Evolutionary conservation across 1,140 invertebrate species (phyloP).

Genomic region (Diorhabda carinulata): DNA sequence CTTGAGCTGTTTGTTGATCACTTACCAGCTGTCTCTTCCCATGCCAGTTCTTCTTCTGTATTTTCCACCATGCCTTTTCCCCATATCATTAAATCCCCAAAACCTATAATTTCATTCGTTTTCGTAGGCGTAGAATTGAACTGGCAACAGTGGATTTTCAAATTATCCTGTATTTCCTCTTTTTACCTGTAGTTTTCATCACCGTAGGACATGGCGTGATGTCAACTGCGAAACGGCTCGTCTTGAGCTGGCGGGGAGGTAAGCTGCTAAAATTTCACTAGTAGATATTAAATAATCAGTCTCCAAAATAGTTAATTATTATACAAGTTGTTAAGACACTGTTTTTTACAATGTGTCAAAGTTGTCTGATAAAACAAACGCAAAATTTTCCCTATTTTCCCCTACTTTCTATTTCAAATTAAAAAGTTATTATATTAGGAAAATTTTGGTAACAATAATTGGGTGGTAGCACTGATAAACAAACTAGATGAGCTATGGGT

Average conservation of each 20-base stretch:
- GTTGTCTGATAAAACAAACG: no score
- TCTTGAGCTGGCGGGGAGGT: slow-evolving; percentile 59
- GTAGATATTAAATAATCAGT: no score
- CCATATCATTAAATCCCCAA: neutral
- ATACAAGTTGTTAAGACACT: no score
- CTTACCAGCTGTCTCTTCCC: neutral
- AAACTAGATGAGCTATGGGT: no score
- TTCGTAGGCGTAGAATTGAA: neutral
- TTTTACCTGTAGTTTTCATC: neutral
- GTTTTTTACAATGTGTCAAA: no score
- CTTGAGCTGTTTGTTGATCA: neutral
- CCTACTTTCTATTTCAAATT: no score
- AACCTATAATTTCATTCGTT: neutral
- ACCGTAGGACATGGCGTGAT: slow-evolving; percentile 40
- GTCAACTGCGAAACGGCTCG: slow-evolving; percentile 66
- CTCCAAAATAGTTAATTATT: no score
- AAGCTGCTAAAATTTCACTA: neutral
- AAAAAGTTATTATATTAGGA: no score
- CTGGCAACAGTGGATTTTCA: neutral
- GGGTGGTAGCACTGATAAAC: no score
- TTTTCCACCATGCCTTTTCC: neutral
- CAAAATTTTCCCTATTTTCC: no score
- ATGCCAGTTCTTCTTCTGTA: neutral
- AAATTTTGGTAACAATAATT: no score
- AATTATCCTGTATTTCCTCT: neutral